Evolutionary conservation across 1,140 invertebrate genomes (phyloP).

Genomic region (Latrodectus geometricus): DNA sequence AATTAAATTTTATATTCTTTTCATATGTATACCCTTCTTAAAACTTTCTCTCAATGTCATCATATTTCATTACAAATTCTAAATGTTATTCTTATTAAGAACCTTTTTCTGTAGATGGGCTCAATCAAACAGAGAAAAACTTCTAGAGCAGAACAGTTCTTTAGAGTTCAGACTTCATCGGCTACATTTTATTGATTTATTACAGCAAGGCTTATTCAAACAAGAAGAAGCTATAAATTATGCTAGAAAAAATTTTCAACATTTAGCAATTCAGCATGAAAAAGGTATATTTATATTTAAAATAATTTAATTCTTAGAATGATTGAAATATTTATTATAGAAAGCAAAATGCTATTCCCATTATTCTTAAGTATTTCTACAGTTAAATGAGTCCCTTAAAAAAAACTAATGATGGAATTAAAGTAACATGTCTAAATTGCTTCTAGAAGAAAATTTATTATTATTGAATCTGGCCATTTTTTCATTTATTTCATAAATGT

Average conservation of each 20-base stretch:
- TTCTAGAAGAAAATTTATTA: too few relatives aligned
- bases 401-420: too few relatives aligned
- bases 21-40: background rate
- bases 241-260: conserved; percentile 85
- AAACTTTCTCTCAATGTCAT: background rate
- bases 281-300: conserved; percentile 74
- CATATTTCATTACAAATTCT: background rate
- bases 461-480: too few relatives aligned
- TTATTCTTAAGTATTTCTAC: too few relatives aligned
- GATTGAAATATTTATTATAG: too few relatives aligned
- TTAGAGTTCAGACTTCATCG: conserved; percentile 89
- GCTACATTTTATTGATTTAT: conserved; percentile 79
- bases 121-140: conserved; percentile 67
- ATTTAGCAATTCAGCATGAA: conserved; percentile 83
- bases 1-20: too few relatives aligned
- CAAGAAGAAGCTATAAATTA: conserved; percentile 86
- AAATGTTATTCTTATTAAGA: background rate
- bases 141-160: conserved; percentile 73
- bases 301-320: too few relatives aligned
- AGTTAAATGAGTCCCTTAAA: too few relatives aligned
- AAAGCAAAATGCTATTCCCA: too few relatives aligned
- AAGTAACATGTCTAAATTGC: too few relatives aligned
- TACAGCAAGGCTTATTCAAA: conserved; percentile 76
- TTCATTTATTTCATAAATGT: too few relatives aligned
- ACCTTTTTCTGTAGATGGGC: conserved; percentile 70